Evolutionary conservation across 2,113 vertebrate genomes (phyloP), one percentile per base, ranked within the genome.

Genomic region (Eulemur macaco): DNA sequence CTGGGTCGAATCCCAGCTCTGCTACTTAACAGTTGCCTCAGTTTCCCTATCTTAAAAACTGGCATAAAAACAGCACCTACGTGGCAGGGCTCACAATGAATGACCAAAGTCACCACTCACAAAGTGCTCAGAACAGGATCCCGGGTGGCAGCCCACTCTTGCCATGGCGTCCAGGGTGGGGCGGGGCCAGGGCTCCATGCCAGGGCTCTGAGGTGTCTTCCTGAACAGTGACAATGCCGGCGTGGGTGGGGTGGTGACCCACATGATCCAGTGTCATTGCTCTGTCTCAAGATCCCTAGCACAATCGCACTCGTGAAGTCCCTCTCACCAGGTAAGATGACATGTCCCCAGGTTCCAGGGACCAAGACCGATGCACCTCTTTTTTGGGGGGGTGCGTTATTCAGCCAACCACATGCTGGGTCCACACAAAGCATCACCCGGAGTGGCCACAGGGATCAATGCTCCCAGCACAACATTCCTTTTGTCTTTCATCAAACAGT

Each of bases 91-190:
- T 4, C 23, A 27, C 9, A 54, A 60, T 0, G 2, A 31, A 8
- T 25, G 17, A 20, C 25, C 2, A 7, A 56, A 29, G 21, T 15
- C 2, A 1, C 31, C 21, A 0, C 0, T 7, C 2, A 10, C 45
- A 29, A 66, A 27, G 60, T 6, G 37, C 82, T 54, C n/a, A 0
- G n/a, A 34, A 63, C 1, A 8, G 73, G 21, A 6, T 52, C 56
- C 6, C 0, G 9, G 13, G 1, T 2, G 13, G 1, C 0, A 15
- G 63, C 29, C 13, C 5, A 34, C 31, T 7, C 14, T 14, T 3
- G 14, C 10, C 0, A 37, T 6, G 20, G 2, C 1, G 17, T 54
- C 42, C 12, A 25, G 34, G 15, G 9, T 7, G 64, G 68, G 20
- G n/a, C 21, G 20, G 4, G 2, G 10, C 2, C 20, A n/a, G 20